Conservation (phyloP, 2,888 invertebrate species). For the Operophtera brumata region DNA sequence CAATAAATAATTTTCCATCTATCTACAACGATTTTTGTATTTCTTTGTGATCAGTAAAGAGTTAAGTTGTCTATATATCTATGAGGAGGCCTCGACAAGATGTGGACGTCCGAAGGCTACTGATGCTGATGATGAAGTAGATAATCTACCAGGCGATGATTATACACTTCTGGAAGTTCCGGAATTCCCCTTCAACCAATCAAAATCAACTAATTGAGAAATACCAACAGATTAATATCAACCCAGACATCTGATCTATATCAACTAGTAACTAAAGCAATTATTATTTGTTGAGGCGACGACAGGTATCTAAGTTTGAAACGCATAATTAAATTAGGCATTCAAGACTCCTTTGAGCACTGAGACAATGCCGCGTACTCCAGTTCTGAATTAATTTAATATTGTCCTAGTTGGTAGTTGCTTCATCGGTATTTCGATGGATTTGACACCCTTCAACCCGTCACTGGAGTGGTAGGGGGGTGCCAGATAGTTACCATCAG, state of each 20-base stretch:
- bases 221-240: conserved; percentile 15
- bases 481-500: background rate
- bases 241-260: conserved; percentile 4
- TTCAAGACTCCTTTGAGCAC: conserved; percentile 36
- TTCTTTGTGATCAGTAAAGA: too few relatives aligned
- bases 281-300: conserved; percentile 28
- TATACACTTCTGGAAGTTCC: too few relatives aligned
- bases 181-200: background rate
- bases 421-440: conserved; percentile 3
- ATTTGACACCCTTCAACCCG: background rate
- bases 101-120: too few relatives aligned
- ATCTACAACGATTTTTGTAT: too few relatives aligned
- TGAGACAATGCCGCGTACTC: conserved; percentile 30
- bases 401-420: conserved; percentile 20
- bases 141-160: too few relatives aligned
- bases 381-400: conserved; percentile 30
- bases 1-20: too few relatives aligned
- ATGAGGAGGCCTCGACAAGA: too few relatives aligned
- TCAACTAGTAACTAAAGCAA: conserved; percentile 27
- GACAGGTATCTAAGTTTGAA: conserved; percentile 47
- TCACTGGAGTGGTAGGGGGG: background rate
- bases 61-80: background rate
- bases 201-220: conserved; percentile 17
- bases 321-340: conserved; percentile 64
- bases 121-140: too few relatives aligned